Evolutionary conservation across 2,888 invertebrate species (phyloP).

Genomic region (Pyrrhosoma nymphula): DNA sequence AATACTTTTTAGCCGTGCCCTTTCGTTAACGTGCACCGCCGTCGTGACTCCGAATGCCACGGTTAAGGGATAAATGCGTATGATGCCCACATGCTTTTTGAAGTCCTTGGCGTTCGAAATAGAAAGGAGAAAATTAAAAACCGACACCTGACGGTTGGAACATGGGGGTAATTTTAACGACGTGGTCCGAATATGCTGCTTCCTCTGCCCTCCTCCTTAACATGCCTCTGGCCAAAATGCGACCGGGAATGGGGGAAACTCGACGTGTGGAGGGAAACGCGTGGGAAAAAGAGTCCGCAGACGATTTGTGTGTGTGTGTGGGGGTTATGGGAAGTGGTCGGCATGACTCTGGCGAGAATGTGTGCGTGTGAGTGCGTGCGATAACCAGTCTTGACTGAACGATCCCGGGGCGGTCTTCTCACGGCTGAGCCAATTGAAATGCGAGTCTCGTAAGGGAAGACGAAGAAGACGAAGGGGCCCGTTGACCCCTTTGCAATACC

Average conservation of each 20-base stretch:
- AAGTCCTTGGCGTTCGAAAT: neutral
- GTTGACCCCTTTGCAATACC: conserved; percentile 61
- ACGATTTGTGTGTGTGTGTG: neutral
- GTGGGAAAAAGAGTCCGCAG: neutral
- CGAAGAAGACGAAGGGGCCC: conserved; percentile 61
- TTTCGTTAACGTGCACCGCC: neutral
- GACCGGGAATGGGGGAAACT: neutral
- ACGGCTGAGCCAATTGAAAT: neutral
- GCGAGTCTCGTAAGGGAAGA: conserved; percentile 52
- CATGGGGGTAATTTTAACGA: neutral
- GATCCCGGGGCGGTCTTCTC: neutral
- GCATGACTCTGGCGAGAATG: neutral
- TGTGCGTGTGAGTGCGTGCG: neutral
- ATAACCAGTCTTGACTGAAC: neutral
- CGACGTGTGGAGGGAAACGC: neutral
- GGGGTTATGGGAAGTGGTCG: neutral
- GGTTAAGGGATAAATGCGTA: neutral
- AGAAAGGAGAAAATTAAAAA: neutral
- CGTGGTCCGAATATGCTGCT: neutral
- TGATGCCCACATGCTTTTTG: neutral
- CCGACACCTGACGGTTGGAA: neutral
- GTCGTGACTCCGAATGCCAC: neutral
- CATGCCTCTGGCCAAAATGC: neutral
- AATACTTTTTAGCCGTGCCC: too few species aligned
- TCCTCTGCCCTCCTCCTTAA: too few species aligned